phyloP scores from a whole-genome alignment of 2,888 invertebrate genomes.

The Oeneis ivallda region DNA sequence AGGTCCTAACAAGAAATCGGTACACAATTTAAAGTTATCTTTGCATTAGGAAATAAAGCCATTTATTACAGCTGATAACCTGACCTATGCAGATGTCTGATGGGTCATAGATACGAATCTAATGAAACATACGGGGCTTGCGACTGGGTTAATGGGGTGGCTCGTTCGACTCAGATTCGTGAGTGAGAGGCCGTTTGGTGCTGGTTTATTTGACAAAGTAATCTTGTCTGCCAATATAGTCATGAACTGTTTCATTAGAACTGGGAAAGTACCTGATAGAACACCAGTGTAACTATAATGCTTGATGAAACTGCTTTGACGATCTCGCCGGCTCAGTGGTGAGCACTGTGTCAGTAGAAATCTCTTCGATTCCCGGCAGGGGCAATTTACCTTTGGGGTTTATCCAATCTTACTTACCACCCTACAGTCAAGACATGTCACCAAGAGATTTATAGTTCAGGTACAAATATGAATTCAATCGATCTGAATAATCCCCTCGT shows the following conservation, averaged over 20 bases:
- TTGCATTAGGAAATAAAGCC: conserved; percentile 36
- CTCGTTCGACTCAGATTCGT: conserved; percentile 37
- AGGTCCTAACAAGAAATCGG: conserved; percentile 25
- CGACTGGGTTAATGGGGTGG: conserved; percentile 40
- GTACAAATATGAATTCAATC: too few relatives aligned
- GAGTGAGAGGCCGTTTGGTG: conserved; percentile 32
- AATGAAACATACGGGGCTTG: conserved; percentile 35
- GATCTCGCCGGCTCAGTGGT: too few relatives aligned
- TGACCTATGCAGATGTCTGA: conserved; percentile 37
- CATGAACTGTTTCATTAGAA: conserved; percentile 22
- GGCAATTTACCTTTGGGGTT: too few relatives aligned
- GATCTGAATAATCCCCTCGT: too few relatives aligned
- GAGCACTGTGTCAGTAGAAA: too few relatives aligned
- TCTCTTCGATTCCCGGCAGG: too few relatives aligned
- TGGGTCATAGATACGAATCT: conserved; percentile 38
- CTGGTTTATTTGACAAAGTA: conserved; percentile 36
- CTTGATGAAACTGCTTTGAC: neutral
- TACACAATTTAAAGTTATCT: conserved; percentile 33
- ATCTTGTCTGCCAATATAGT: conserved; percentile 27
- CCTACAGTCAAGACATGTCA: too few relatives aligned
- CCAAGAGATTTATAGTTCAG: too few relatives aligned
- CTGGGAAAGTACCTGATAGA: neutral
- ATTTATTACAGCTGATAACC: conserved; percentile 40
- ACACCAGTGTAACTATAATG: neutral
- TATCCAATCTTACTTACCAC: too few relatives aligned